Evolutionary conservation across 1,140 invertebrate species (phyloP).

Genomic region (Chrysomallon squamiferum): DNA sequence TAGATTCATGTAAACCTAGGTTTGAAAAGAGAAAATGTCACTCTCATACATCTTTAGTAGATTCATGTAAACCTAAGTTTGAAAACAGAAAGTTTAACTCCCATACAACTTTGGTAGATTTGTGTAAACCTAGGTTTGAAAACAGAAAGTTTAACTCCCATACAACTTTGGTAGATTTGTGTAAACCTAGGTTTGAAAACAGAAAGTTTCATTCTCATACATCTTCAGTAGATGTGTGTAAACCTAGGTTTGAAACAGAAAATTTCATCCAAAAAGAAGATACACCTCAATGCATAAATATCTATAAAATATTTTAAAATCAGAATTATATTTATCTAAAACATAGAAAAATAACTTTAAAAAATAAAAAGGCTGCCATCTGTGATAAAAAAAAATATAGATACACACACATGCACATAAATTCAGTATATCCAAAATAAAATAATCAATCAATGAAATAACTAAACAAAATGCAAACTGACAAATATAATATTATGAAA

Average conservation of each 20-base stretch:
- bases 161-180: conserved; percentile 8
- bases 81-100: no score
- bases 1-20: conserved; percentile 69
- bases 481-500: no score
- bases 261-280: no score
- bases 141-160: no score
- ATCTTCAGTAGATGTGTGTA: conserved; percentile 10
- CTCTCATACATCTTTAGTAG: conserved; percentile 69
- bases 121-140: no score
- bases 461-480: no score
- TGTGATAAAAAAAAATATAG: no score
- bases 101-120: no score
- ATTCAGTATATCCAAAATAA: not conserved
- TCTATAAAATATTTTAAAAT: no score
- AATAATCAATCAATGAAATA: not conserved
- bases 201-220: no score
- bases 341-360: not conserved
- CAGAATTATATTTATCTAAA: not conserved
- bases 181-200: conserved; percentile 4
- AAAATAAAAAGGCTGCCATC: not conserved
- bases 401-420: not conserved
- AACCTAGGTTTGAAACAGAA: conserved; percentile 1
- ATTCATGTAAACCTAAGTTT: conserved; percentile 67
- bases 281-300: no score
- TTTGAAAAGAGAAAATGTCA: not conserved